These are phyloP conservation scores for Oncorhynchus mykiss DNA, from an alignment of 2,113 vertebrate species.

Conservation along the genomic window DNA sequence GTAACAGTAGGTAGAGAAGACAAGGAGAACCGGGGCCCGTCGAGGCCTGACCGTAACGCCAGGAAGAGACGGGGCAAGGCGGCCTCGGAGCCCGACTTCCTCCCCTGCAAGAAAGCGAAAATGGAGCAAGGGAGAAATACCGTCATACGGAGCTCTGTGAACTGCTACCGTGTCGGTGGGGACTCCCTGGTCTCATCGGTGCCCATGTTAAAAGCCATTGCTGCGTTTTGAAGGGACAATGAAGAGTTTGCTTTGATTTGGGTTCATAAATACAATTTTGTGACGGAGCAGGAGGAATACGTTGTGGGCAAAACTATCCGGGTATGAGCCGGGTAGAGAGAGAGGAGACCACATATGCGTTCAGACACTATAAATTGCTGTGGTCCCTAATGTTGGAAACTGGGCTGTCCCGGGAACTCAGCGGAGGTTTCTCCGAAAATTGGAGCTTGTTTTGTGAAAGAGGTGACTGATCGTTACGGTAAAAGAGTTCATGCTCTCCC, in stretches of 20 bases:
- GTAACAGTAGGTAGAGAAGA: neutral
- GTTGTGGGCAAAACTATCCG: slow-evolving; percentile 16
- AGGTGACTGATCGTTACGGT: neutral
- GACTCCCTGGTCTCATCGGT: slow-evolving; percentile 61
- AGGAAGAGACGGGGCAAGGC: slow-evolving; percentile 70
- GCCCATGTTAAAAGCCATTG: slow-evolving; percentile 72
- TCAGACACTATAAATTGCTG: neutral
- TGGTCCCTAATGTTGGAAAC: neutral
- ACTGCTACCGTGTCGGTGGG: slow-evolving; percentile 37
- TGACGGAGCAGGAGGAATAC: slow-evolving; percentile 14
- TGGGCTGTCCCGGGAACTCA: neutral
- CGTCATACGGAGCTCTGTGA: slow-evolving; percentile 17
- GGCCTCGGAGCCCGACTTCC: slow-evolving; percentile 58
- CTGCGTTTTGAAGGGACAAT: slow-evolving; percentile 59
- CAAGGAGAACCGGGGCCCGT: slow-evolving; percentile 32
- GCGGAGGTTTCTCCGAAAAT: neutral
- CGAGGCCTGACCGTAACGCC: slow-evolving; percentile 28
- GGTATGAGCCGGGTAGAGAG: too few relatives aligned
- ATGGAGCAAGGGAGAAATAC: slow-evolving; percentile 55
- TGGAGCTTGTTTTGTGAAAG: neutral
- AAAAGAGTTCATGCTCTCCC: neutral
- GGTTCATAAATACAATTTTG: neutral
- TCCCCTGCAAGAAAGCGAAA: slow-evolving; percentile 76
- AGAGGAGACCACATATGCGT: neutral
- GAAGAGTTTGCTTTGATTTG: neutral